Evolutionary conservation across 2,113 vertebrate species (phyloP).

Genomic region (Platysteira castanea): DNA sequence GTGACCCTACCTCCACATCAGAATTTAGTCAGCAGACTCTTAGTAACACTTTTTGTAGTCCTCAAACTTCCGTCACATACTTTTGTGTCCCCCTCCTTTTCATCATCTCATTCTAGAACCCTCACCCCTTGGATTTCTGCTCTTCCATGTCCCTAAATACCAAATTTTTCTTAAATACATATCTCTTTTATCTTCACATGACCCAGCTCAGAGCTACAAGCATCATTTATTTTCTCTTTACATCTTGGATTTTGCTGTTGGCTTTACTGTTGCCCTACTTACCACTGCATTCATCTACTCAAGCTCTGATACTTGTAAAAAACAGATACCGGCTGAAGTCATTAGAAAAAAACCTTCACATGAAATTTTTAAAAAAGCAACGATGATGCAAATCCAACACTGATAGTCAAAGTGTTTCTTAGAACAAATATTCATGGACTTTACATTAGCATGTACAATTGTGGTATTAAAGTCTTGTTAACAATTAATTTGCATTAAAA

Average conservation of each 20-base stretch:
- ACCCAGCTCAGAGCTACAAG: neutral
- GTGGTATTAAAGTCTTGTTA: neutral
- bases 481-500: neutral
- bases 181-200: neutral
- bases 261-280: neutral
- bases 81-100: neutral
- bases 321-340: neutral
- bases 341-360: neutral
- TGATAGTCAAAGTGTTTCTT: neutral
- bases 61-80: rapidly evolving
- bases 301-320: neutral
- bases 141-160: neutral
- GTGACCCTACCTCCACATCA: neutral
- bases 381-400: neutral
- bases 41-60: neutral
- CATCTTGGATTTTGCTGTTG: neutral
- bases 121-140: neutral
- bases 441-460: neutral
- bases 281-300: neutral
- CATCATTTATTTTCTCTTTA: neutral
- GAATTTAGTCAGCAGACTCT: neutral
- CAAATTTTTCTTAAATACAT: neutral
- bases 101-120: neutral
- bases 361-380: neutral
- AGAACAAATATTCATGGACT: neutral